Base-by-base conservation (phyloP, 1,140 invertebrate genomes). In the Drosophila baimaii region DNA sequence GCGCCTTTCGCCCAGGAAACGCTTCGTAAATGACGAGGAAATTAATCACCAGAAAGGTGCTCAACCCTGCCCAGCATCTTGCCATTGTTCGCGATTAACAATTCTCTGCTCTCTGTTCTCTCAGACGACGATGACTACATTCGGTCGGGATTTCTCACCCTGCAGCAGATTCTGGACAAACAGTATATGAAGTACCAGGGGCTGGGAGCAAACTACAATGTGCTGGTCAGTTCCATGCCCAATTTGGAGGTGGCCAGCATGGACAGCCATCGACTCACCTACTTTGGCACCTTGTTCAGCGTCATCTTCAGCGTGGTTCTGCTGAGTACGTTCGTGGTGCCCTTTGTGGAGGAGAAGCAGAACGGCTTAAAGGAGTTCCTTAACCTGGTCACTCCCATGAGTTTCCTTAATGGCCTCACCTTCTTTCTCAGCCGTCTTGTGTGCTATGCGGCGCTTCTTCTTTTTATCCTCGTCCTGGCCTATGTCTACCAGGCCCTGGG, bases 341-440 rank as follows among this genome's bases (percentile, higher is more conserved):
- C 91, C 4, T 66, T 91, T 39, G 91, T 92, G 1, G 91, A 92
- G 61, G 91, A 92, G 63, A 92, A 92, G 44, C 89, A 91, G 51
- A 85, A 91, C 72, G 91, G 91, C 2, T 35, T 92, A 1, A 91
- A 79, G 25, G 91, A 91, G 57, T 92, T 90, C 54, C 76, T 92
- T 1, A 79, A 81, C 29, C 46, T 92, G 10, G 91, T 92, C 0
- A 90, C 91, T 3, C 86, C 91, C 19, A 78, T 91, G 74, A 91
- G 90, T 43, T 92, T 82, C 54, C 64, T 92, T 1, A 91, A 92
- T 44, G 90, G 91, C 7, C 64, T 91, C 0, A 90, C 89, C 1
- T 91, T 92, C 52, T 91, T 81, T 49, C 21, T 90, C 12, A 75
- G 91, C 33, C 89, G 84, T 15, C 77, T 91, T n/a, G 8, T 77